Base-by-base conservation (phyloP, 1,140 invertebrate species). In the Stegodyphus mimosarum region DNA sequence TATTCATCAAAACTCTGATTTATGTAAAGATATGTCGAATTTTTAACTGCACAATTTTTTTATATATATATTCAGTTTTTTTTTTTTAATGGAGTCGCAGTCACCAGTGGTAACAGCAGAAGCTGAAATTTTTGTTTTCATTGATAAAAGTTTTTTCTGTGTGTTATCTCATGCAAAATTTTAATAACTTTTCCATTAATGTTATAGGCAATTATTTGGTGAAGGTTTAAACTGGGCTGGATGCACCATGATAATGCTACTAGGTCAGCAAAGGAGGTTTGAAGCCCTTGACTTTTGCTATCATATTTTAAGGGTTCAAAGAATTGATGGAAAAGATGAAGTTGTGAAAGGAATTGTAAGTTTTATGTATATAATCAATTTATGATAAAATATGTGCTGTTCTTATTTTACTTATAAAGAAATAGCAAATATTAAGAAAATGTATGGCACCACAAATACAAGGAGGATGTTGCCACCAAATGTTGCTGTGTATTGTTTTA, bases 181-280 rank as follows among this genome's bases (percentile, higher is more conserved):
- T 60, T 63, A n/a, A 69, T 2, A n/a, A 67, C 50, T 52, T 18
- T 79, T 51, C 72, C 52, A 11, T 18, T n/a, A 79, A 81, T 53
- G 50, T 86, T 88, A 89, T 92, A 98, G 96, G 90, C 96, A 99
- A 91, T 91, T 99, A 87, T 99, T 98, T 92, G 99, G 99, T 15
- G 99, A 99, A 92, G 98, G 98, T 13, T 92, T 99, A 0, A 97
- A 99, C 91, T 99, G 98, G 98, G 98, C 98, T 51, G 98, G 98
- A 0, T 99, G 98, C 91, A 95, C 97, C n/a, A 97, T 99, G 92
- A 97, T 99, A 83, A 95, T 97, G n/a, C 92, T 99, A 18, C 92
- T 99, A 66, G 96, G 96, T 0, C 98, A 99, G 90, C 97, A 99
- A 91, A 92, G 97, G 86, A 92, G 98, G 77, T 99, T 99, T 91